phyloP scores from a whole-genome alignment of 2,113 vertebrate genomes.

The Tachysurus vachellii region DNA sequence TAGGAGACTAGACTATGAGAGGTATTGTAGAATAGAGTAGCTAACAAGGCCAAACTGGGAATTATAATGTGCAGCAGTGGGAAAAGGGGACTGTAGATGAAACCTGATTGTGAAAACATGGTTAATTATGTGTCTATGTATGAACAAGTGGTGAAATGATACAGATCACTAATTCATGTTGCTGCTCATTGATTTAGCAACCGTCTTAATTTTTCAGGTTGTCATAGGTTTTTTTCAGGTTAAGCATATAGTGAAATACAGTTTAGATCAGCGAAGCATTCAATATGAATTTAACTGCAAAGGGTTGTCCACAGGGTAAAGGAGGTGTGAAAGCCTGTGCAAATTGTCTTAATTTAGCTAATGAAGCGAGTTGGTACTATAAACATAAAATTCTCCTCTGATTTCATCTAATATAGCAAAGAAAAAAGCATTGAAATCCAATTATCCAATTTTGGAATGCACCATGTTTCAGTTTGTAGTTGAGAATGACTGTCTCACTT shows the following conservation, averaged over 20 bases:
- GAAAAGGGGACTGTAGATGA: slow-evolving; percentile 40
- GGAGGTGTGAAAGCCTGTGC: not conserved
- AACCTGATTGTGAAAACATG: slow-evolving; percentile 49
- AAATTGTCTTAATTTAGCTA: slow-evolving; percentile 16
- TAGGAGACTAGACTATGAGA: slow-evolving; percentile 37
- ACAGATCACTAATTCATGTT: not conserved
- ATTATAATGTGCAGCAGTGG: slow-evolving; percentile 55
- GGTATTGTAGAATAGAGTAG: slow-evolving; percentile 41
- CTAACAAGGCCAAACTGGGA: slow-evolving; percentile 61
- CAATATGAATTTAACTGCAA: too few species aligned
- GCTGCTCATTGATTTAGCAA: not conserved
- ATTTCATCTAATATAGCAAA: not conserved
- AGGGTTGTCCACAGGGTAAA: not conserved
- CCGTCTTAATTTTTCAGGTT: not conserved
- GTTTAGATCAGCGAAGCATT: not conserved
- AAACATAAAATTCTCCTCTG: not conserved
- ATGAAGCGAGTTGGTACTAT: not conserved
- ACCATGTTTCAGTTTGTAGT: not conserved
- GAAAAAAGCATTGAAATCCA: not conserved
- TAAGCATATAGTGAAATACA: not conserved
- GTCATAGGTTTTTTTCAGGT: too few species aligned
- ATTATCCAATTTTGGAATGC: not conserved
- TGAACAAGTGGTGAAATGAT: slow-evolving; percentile 34
- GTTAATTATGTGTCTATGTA: slow-evolving; percentile 49
- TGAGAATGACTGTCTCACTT: not conserved